Percentiles rank a stretch among this genome's conserved stretches.
phyloP scores from a whole-genome alignment of 35 echinoderm and acorn worm species.

The Lytechinus pictus region DNA sequence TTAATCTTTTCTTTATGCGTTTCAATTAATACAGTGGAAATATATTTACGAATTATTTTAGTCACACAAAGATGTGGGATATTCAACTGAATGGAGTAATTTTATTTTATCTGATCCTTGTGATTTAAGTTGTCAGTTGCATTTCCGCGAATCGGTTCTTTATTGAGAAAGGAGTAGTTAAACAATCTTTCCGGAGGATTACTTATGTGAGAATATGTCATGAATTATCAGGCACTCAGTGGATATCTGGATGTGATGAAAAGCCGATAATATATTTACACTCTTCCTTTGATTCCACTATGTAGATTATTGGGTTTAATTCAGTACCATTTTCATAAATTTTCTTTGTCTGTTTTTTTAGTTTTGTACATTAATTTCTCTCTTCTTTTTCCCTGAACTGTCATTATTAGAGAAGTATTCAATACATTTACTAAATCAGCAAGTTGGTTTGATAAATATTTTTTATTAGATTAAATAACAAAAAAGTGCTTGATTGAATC shows the following conservation, averaged over 20 bases:
- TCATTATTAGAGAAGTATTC: no score
- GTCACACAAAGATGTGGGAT: not conserved
- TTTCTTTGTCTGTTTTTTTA: not conserved
- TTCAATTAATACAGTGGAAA: no score
- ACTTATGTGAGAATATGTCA: not conserved
- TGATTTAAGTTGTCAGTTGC: not conserved
- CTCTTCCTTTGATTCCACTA: no score
- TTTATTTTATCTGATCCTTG: not conserved
- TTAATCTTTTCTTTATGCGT: no score
- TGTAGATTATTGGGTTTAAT: not conserved
- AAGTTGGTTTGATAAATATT: no score
- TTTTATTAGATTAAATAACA: no score
- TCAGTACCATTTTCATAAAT: not conserved
- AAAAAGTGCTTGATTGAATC: no score
- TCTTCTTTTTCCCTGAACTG: no score
- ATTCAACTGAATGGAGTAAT: not conserved
- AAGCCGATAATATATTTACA: no score
- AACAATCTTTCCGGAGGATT: not conserved
- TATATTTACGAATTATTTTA: not conserved
- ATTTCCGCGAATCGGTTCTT: not conserved
- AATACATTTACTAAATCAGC: no score
- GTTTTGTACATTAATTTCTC: not conserved
- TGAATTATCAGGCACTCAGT: not conserved
- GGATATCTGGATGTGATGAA: not conserved
- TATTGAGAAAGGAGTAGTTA: not conserved